These are phyloP conservation scores for Agriopis marginaria DNA, from an alignment of 2,888 invertebrate genomes.

Conservation along the genomic window DNA sequence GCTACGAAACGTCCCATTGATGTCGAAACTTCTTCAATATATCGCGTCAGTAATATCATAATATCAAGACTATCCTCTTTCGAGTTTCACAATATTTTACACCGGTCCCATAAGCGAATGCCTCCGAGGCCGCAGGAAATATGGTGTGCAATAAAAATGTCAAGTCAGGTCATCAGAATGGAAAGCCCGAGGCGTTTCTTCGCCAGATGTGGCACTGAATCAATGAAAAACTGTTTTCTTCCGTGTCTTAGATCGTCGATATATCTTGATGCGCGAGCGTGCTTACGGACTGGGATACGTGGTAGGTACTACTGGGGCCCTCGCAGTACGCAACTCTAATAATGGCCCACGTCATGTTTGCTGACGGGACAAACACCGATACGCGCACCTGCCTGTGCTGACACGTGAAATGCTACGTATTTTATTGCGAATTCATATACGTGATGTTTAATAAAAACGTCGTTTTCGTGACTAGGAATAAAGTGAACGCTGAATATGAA, in stretches of 20 bases:
- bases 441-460: conserved; percentile 63
- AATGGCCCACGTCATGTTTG: conserved; percentile 72
- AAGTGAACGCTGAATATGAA: conserved; percentile 26
- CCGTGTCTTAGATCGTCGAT: conserved; percentile 77
- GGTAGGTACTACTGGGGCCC: conserved; percentile 6
- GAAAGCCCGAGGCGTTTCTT: conserved; percentile 83
- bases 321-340: conserved; percentile 52
- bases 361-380: conserved; percentile 74
- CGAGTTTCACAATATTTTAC: conserved; percentile 82
- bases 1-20: conserved; percentile 50
- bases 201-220: conserved; percentile 85
- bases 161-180: conserved; percentile 86
- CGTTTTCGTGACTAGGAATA: conserved; percentile 52
- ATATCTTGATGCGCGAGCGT: conserved; percentile 69
- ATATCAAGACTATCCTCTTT: conserved; percentile 74
- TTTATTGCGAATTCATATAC: conserved; percentile 60
- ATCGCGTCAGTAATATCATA: conserved; percentile 74
- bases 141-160: conserved; percentile 85
- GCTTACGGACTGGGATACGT: conserved; percentile 26
- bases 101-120: conserved; percentile 74
- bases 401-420: conserved; percentile 64
- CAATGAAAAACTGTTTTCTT: conserved; percentile 85
- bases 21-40: conserved; percentile 72
- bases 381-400: conserved; percentile 72
- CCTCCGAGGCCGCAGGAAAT: conserved; percentile 80